Evolutionary conservation across 2,888 invertebrate genomes (phyloP).

Genomic region (Cristatella mucedo): DNA sequence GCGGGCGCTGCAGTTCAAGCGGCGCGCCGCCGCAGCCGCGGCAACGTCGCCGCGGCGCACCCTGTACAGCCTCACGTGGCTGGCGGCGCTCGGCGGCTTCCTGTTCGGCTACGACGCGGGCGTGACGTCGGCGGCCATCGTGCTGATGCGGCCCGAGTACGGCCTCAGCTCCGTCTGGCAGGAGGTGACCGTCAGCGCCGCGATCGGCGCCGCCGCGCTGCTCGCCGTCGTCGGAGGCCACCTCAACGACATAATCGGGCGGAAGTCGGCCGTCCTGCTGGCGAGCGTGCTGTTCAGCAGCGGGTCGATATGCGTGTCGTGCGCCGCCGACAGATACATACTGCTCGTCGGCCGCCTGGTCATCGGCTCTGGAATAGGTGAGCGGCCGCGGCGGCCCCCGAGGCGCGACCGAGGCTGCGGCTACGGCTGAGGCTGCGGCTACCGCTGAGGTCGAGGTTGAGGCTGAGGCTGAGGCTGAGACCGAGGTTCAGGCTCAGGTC

Average conservation of each 20-base stretch:
- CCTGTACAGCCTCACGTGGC: conserved; percentile 1
- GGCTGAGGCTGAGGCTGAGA: too few relatives aligned
- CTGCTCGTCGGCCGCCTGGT: conserved; percentile 39
- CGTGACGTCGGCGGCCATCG: conserved; percentile 43
- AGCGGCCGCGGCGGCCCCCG: too few relatives aligned
- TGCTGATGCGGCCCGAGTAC: conserved; percentile 29
- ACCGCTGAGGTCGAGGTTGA: too few relatives aligned
- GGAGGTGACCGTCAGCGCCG: conserved; percentile 41
- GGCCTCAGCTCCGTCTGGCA: conserved; percentile 38
- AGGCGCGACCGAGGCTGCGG: too few relatives aligned
- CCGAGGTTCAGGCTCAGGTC: too few relatives aligned
- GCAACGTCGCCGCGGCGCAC: too few relatives aligned
- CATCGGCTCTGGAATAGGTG: conserved; percentile 42
- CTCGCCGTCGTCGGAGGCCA: conserved; percentile 40
- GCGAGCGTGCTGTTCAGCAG: conserved; percentile 41
- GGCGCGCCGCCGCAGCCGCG: too few relatives aligned
- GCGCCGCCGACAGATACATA: conserved; percentile 29
- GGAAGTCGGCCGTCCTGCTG: conserved; percentile 41
- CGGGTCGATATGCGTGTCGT: conserved; percentile 41
- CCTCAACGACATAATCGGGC: conserved; percentile 41
- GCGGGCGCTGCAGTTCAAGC: too few relatives aligned
- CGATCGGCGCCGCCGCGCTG: conserved; percentile 40
- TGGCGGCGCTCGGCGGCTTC: conserved; percentile 41
- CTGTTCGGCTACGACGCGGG: conserved; percentile 48
- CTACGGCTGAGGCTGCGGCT: too few relatives aligned